These are phyloP conservation scores for Antennarius maculatus DNA, from an alignment of 2,797 vertebrate species.

Conservation along the genomic window DNA sequence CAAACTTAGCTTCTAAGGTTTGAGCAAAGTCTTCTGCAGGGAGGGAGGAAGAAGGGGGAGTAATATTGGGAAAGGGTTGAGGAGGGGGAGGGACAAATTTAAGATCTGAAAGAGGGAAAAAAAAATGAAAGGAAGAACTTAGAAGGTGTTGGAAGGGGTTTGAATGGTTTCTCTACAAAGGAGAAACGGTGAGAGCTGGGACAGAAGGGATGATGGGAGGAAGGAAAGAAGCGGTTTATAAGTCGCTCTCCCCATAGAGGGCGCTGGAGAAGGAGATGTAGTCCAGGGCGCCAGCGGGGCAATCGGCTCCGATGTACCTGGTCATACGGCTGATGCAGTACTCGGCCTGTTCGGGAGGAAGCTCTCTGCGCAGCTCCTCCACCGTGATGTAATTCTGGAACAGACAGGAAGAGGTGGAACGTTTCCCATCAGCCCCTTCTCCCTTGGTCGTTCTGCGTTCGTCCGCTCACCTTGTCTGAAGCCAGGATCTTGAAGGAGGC, in stretches of 20 bases:
- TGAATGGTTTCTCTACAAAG: slow-evolving; percentile 60
- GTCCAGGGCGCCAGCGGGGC: slow-evolving; percentile 92
- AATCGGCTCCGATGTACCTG: slow-evolving; percentile 91
- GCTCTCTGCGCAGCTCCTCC: slow-evolving; percentile 93
- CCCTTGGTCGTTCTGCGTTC: slow-evolving; percentile 88
- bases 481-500: slow-evolving; percentile 98
- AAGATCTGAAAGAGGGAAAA: slow-evolving; percentile 44
- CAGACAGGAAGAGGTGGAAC: slow-evolving; percentile 14
- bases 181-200: slow-evolving; percentile 57
- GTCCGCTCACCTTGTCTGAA: too few species aligned
- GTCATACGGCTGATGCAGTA: slow-evolving; percentile 99
- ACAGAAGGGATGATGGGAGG: slow-evolving; percentile 22
- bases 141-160: slow-evolving; percentile 60
- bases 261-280: slow-evolving; percentile 99
- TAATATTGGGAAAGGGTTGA: slow-evolving; percentile 12
- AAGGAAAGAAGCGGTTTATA: slow-evolving; percentile 82
- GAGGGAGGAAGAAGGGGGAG: slow-evolving; percentile 9
- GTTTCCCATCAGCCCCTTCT: slow-evolving; percentile 89
- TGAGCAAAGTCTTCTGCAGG: slow-evolving; percentile 69
- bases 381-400: slow-evolving; percentile 93
- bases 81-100: slow-evolving; percentile 1
- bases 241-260: slow-evolving; percentile 98
- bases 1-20: slow-evolving; percentile 30
- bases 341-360: slow-evolving; percentile 96
- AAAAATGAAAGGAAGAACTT: slow-evolving; percentile 36